phyloP scores from a whole-genome alignment of 2,888 invertebrate genomes.

The Mechanitis messenoides region DNA sequence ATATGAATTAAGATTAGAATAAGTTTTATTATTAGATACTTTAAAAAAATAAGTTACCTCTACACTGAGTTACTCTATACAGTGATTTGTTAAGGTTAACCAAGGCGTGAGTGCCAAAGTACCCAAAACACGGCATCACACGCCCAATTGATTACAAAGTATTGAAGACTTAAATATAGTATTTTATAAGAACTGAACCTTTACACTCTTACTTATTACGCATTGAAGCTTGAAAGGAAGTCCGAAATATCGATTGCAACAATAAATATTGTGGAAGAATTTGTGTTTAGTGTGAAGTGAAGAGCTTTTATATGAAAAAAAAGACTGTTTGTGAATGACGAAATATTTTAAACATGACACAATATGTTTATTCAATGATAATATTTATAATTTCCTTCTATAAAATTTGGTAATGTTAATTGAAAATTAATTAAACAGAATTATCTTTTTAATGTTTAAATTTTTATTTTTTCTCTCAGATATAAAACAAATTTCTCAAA shows the following conservation, averaged over 20 bases:
- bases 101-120: conserved; percentile 8
- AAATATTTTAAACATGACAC: too few relatives aligned
- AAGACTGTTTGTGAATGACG: too few relatives aligned
- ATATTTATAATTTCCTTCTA: too few relatives aligned
- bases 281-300: neutral
- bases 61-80: conserved; percentile 13
- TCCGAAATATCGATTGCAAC: neutral
- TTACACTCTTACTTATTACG: conserved; percentile 13
- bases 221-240: conserved; percentile 7
- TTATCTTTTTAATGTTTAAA: too few relatives aligned
- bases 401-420: too few relatives aligned
- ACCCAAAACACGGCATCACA: conserved; percentile 11
- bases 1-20: too few relatives aligned
- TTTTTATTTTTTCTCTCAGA: too few relatives aligned
- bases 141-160: conserved; percentile 19
- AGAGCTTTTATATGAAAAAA: too few relatives aligned
- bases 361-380: too few relatives aligned
- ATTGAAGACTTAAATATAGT: conserved; percentile 1
- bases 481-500: too few relatives aligned
- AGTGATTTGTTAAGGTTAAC: conserved; percentile 15
- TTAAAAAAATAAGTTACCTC: neutral
- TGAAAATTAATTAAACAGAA: too few relatives aligned
- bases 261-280: conserved; percentile 2
- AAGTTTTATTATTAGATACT: too few relatives aligned
- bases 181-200: neutral